Conservation (phyloP, 2,888 invertebrate genomes). For the Dolichomitus sp. region DNA sequence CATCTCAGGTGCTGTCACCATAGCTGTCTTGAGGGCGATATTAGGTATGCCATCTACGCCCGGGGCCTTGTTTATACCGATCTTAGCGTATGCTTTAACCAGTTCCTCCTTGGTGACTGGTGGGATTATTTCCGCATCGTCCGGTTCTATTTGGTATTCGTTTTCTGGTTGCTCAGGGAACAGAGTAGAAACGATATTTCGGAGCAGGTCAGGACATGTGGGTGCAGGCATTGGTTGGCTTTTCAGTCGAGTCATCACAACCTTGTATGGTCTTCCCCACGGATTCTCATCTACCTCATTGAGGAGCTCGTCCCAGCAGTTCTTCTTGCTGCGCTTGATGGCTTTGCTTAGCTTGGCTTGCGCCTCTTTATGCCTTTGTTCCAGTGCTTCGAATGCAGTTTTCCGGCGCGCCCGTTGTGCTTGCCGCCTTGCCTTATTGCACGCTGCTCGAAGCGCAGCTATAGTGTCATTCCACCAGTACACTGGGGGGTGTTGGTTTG, state of each 20-base stretch:
- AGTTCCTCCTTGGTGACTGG: constrained; percentile 3
- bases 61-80: neutral
- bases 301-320: constrained; percentile 68
- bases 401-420: constrained; percentile 29
- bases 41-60: no score
- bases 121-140: neutral
- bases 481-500: constrained; percentile 34
- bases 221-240: neutral
- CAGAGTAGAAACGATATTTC: constrained; percentile 34
- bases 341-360: constrained; percentile 43
- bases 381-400: neutral
- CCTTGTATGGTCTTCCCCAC: constrained; percentile 68
- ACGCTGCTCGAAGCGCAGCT: constrained; percentile 28
- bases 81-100: neutral
- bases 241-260: neutral
- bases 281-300: constrained; percentile 67
- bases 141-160: constrained; percentile 4
- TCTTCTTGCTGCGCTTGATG: constrained; percentile 50
- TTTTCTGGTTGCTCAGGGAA: constrained; percentile 32
- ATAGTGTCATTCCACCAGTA: constrained; percentile 68
- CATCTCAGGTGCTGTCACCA: no score
- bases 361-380: constrained; percentile 1
- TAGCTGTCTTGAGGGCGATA: no score
- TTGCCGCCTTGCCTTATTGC: constrained; percentile 31
- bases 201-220: constrained; percentile 31